Evolutionary conservation across 2,113 vertebrate species (phyloP), one percentile per base, ranked within the genome.

Genomic region (Atherinomorus stipes): DNA sequence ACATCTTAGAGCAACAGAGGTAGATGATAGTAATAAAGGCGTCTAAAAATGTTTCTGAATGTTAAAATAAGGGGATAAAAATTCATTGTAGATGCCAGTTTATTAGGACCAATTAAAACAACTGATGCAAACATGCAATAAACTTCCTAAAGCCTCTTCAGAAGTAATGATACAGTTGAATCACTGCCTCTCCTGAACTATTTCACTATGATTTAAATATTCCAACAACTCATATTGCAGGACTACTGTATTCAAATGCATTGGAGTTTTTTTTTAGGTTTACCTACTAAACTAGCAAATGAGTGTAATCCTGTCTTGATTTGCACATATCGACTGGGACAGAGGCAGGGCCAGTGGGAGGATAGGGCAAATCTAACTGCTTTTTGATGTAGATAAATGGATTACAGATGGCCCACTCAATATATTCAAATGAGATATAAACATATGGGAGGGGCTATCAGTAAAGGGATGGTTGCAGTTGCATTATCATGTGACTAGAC

Each of bases 381-480:
- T 89, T 92, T 92, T 93, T 92, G 91, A 94, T 93, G 90, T 85
- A 92, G 91, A 93, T 92, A 90, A 92, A 94, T 94, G 91, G 89
- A 72, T 91, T 94, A 94, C 93, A 94, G 93, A 94, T 94, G 93
- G 93, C 81, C 86, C 85, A 87, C 89, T 94, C 93, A 93, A 93
- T 94, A 91, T 84, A 93, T 93, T 93, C 76, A 93, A 94, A 93
- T 90, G 83, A 91, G 90, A 90, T 84, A 85, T 92, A 90, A 89
- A 90, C 91, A 76, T 64, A 84, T 38, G 80, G 88, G 90, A 73
- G 84, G 80, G 78, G 71, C 81, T 59, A 69, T 69, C 64, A 62
- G 78, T 89, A 76, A 65, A 63, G 47, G 82, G 64, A 45, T 28
- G 26, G 70, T 77, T 78, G 71, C 42, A 76, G 68, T 77, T 73